These are phyloP conservation scores for Asbolus verrucosus DNA, from an alignment of 1,140 invertebrate genomes.

Conservation along the genomic window DNA sequence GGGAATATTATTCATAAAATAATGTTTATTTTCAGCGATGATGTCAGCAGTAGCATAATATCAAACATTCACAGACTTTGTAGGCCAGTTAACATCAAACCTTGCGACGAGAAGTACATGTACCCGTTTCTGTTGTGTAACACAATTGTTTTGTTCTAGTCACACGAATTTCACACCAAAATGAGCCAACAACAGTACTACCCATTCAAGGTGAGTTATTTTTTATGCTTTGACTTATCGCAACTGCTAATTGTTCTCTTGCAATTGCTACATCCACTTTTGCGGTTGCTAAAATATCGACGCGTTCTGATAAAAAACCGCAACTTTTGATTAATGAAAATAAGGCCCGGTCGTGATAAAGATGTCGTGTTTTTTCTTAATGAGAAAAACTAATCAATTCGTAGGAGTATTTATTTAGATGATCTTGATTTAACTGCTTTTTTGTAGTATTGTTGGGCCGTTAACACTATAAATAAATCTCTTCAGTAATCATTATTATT, in stretches of 20 bases:
- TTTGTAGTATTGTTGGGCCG: slow-evolving; percentile 11
- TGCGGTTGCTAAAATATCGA: slow-evolving; percentile 1
- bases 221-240: slow-evolving; percentile 7
- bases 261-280: too few species aligned
- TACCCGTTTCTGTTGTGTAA: slow-evolving; percentile 30
- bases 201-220: slow-evolving; percentile 62
- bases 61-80: slow-evolving; percentile 6
- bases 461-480: slow-evolving; percentile 26
- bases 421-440: too few species aligned
- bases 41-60: slow-evolving; percentile 38
- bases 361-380: too few species aligned
- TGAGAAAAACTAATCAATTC: too few species aligned
- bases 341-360: too few species aligned
- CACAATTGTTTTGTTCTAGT: slow-evolving; percentile 49
- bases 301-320: background rate
- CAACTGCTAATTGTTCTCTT: too few species aligned
- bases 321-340: too few species aligned
- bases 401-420: too few species aligned
- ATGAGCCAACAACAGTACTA: slow-evolving; percentile 64
- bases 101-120: background rate
- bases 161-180: slow-evolving; percentile 48
- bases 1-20: slow-evolving; percentile 12
- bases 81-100: slow-evolving; percentile 10
- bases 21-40: slow-evolving; percentile 36
- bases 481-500: too few species aligned